A percentile compares a stretch with the other conserved stretches of the same genome.
phyloP scores from a whole-genome alignment of 1,140 invertebrate genomes.

The Drosophila rhopaloa region DNA sequence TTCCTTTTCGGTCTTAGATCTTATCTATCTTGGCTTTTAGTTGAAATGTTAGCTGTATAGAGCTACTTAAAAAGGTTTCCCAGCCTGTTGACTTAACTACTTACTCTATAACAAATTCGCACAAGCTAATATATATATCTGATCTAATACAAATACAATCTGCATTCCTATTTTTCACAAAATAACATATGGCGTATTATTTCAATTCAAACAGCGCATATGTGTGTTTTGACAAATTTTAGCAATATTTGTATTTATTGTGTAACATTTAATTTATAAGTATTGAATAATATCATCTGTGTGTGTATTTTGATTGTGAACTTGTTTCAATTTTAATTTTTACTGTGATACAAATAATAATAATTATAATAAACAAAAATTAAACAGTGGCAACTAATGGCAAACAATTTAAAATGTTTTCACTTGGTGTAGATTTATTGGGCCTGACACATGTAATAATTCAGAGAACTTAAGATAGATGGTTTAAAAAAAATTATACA shows the following conservation, averaged over 20 bases:
- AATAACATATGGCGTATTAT: constrained; percentile 18
- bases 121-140: constrained; percentile 47
- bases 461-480: neutral
- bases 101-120: constrained; percentile 40
- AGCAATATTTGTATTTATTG: constrained; percentile 66
- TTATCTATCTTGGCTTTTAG: constrained; percentile 28
- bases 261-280: constrained; percentile 66
- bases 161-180: constrained; percentile 72
- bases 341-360: constrained; percentile 75
- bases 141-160: constrained; percentile 47
- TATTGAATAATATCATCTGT: constrained; percentile 71
- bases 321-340: constrained; percentile 78
- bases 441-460: neutral
- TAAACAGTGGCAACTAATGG: constrained; percentile 43
- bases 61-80: constrained; percentile 31
- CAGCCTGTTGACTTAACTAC: constrained; percentile 26
- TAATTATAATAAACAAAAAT: constrained; percentile 62
- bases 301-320: constrained; percentile 78
- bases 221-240: constrained; percentile 55
- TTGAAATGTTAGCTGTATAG: constrained; percentile 39
- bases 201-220: constrained; percentile 14
- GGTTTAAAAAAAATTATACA: neutral
- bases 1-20: constrained; percentile 17
- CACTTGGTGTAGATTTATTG: neutral
- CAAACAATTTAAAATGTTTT: constrained; percentile 9